phyloP scores from a whole-genome alignment of 2,888 invertebrate genomes.

The Epistrophella euchroma region DNA sequence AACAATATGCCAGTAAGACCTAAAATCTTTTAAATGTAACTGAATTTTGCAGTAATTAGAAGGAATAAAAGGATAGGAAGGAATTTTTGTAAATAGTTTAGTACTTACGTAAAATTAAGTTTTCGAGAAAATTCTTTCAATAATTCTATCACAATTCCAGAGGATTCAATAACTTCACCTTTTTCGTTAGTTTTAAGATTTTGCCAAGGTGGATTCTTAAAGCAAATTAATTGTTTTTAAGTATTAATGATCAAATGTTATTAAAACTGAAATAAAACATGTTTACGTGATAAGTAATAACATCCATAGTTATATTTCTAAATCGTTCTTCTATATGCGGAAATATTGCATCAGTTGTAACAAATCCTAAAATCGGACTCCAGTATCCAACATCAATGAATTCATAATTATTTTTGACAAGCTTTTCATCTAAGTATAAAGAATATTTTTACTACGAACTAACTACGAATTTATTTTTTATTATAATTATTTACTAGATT shows the following conservation, averaged over 20 bases:
- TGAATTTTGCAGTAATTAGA: too few relatives aligned
- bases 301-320: conserved; percentile 88
- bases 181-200: conserved; percentile 87
- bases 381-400: conserved; percentile 88
- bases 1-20: too few relatives aligned
- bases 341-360: conserved; percentile 89
- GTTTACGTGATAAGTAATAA: conserved; percentile 90
- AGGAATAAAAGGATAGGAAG: too few relatives aligned
- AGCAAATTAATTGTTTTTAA: conserved; percentile 13
- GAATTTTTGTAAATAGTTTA: not conserved
- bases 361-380: conserved; percentile 89
- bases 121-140: conserved; percentile 89
- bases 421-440: conserved; percentile 72
- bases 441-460: not conserved
- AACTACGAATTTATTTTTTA: not conserved
- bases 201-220: conserved; percentile 95
- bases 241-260: too few relatives aligned
- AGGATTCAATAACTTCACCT: conserved; percentile 84
- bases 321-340: conserved; percentile 92
- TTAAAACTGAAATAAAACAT: not conserved
- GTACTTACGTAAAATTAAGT: conserved; percentile 91
- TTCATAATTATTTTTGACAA: conserved; percentile 79
- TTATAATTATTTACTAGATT: conserved; percentile 4
- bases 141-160: conserved; percentile 92
- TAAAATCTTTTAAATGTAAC: too few relatives aligned